A percentile compares a stretch with the other conserved stretches of the same genome.
These are phyloP conservation scores for Picathartes gymnocephalus DNA, from an alignment of 2,113 vertebrate genomes.

Conservation along the genomic window DNA sequence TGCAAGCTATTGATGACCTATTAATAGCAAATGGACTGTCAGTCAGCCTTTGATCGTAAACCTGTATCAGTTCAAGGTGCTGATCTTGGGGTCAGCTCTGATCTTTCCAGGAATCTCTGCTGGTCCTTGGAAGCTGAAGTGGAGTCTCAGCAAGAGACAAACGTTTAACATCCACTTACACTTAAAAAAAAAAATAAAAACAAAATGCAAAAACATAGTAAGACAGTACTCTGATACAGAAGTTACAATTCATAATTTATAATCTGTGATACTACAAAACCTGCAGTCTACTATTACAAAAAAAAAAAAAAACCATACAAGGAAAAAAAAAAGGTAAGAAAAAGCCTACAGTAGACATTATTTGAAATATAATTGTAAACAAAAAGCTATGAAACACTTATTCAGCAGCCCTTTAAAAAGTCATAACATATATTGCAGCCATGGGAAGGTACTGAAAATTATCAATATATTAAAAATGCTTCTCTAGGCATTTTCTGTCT, in stretches of 20 bases:
- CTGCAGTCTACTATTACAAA: not conserved
- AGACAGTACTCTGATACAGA: not conserved
- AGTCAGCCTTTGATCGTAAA: not conserved
- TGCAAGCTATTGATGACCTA: fast-evolving
- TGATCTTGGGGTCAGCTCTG: not conserved
- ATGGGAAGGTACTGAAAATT: not conserved
- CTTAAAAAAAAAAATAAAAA: not conserved
- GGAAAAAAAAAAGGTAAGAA: not conserved
- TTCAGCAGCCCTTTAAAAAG: not conserved
- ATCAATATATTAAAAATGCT: conserved; percentile 2
- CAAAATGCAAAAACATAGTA: not conserved
- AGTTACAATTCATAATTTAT: not conserved
- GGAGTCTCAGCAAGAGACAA: not conserved
- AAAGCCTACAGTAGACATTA: not conserved
- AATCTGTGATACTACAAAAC: not conserved
- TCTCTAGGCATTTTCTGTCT: not conserved
- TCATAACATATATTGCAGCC: not conserved
- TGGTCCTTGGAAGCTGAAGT: not conserved
- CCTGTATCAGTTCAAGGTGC: not conserved
- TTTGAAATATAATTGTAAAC: not conserved
- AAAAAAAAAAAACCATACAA: not conserved
- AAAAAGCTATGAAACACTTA: not conserved
- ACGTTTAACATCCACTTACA: not conserved
- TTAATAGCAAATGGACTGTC: not conserved
- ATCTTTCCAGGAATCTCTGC: not conserved